Evolutionary conservation across 2,797 vertebrate species (phyloP), one percentile per base, ranked within the genome.

Genomic region (Neosalanx taihuensis): DNA sequence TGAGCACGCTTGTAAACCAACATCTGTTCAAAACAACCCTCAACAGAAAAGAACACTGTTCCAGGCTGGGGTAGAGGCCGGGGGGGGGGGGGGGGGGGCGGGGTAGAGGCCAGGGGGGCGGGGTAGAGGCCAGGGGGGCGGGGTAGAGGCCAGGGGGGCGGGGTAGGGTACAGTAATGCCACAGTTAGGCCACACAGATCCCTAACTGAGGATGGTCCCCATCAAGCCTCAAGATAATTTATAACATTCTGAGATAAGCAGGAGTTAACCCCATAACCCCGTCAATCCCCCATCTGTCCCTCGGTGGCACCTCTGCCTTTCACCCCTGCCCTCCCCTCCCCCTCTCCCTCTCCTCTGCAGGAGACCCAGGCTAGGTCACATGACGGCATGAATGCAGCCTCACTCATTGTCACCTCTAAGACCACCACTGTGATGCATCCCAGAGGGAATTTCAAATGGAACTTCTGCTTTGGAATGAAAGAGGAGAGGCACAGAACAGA

Each of bases 351-450:
- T 41, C 26, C 41, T 49, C n/a, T 53, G 41, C 41, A 46, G 41
- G 77, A 89, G 83, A 79, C 70, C 59, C 75, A 64, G 76, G 17
- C 61, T 78, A 83, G 85, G 83, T 84, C 72, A 63, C 74, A 76
- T 85, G 81, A 88, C 88, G 79, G 84, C 4, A 4, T 10, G 79
- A 81, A 81, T 74, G 63, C 70, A 77, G 5, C 60, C 31, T 13
- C 29, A 18, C 12, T 33, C 29, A 18, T 15, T 62, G 60, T 62
- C 33, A 33, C 63, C 18, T 10, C 20, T 20, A 46, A n/a, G 29
- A 63, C 5, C 30, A 62, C 20, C 23, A 3, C 10, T 26, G 23
- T 29, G 58, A 60, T 60, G 6, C 18, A 5, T 56, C 6, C 51
- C 51, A 17, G 51, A 56, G 51, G 15, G 51, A 56, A 6, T n/a